Conservation (phyloP, 2,797 vertebrate species). For the Miichthys miiuy region DNA sequence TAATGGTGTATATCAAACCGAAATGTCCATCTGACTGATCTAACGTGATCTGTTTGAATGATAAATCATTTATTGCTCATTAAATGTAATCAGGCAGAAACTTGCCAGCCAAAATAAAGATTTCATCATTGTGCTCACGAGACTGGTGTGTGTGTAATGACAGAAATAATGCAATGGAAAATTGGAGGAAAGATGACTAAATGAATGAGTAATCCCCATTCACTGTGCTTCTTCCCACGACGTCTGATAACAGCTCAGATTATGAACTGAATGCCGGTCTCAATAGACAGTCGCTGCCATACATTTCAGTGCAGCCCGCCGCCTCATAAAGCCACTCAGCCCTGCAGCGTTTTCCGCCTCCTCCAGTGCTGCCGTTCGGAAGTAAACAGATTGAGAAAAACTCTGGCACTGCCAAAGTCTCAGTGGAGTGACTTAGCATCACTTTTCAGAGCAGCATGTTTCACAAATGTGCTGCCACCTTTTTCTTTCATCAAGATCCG, state of each 20-base stretch:
- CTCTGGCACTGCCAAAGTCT: slow-evolving; percentile 60
- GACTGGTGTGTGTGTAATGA: slow-evolving; percentile 76
- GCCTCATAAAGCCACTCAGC: slow-evolving; percentile 71
- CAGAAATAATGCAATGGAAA: slow-evolving; percentile 77
- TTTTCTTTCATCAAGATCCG: slow-evolving; percentile 51
- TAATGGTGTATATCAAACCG: slow-evolving; percentile 72
- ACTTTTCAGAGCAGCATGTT: slow-evolving; percentile 61
- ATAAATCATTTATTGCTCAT: slow-evolving; percentile 78
- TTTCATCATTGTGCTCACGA: slow-evolving; percentile 79
- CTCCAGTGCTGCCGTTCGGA: slow-evolving; percentile 66
- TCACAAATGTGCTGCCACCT: slow-evolving; percentile 64
- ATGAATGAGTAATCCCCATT: slow-evolving; percentile 80
- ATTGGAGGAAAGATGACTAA: slow-evolving; percentile 80
- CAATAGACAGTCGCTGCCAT: slow-evolving; percentile 68
- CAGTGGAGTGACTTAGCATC: slow-evolving; percentile 69
- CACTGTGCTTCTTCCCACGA: slow-evolving; percentile 72
- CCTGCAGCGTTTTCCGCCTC: slow-evolving; percentile 66
- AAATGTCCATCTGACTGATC: slow-evolving; percentile 75
- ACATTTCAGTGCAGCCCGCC: slow-evolving; percentile 60
- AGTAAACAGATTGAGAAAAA: slow-evolving; percentile 76
- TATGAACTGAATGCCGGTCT: slow-evolving; percentile 65
- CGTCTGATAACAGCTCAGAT: slow-evolving; percentile 74
- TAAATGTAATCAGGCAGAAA: slow-evolving; percentile 83
- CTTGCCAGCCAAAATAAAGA: slow-evolving; percentile 81
- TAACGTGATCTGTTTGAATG: slow-evolving; percentile 72